Percentiles rank a stretch among this genome's conserved stretches.
Conservation (phyloP, 2,113 vertebrate species). For the Pholis gunnellus region DNA sequence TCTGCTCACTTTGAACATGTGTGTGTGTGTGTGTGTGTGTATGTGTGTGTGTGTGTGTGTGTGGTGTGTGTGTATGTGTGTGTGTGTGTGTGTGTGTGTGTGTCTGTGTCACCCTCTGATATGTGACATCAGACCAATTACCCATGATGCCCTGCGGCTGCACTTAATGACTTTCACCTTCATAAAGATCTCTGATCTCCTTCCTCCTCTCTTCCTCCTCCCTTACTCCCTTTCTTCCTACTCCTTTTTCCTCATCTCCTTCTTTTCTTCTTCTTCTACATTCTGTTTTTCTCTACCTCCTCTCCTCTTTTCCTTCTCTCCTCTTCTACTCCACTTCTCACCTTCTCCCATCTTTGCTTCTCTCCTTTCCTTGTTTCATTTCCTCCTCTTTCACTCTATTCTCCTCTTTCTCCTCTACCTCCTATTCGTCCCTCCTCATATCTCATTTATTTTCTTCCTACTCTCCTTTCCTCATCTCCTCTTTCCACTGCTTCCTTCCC, state of each 20-base stretch:
- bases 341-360: not conserved
- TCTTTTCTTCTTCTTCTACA: not conserved
- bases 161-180: slow-evolving; percentile 81
- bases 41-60: too few relatives aligned
- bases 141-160: slow-evolving; percentile 68
- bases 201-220: not conserved
- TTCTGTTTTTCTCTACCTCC: not conserved
- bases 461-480: not conserved
- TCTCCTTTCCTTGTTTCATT: not conserved
- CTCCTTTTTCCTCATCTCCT: not conserved
- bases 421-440: too few relatives aligned
- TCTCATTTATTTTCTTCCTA: not conserved
- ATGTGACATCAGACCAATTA: slow-evolving; percentile 74
- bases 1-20: slow-evolving; percentile 31
- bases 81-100: slow-evolving; percentile 23
- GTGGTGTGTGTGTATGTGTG: not conserved
- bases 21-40: not conserved
- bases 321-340: too few relatives aligned
- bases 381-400: not conserved
- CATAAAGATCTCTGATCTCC: slow-evolving; percentile 18
- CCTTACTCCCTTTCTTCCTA: not conserved
- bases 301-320: not conserved
- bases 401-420: not conserved
- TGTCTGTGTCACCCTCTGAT: slow-evolving; percentile 37
- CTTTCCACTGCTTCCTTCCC: not conserved